phyloP scores from a whole-genome alignment of 2,797 vertebrate species.

The Meda fulgida region DNA sequence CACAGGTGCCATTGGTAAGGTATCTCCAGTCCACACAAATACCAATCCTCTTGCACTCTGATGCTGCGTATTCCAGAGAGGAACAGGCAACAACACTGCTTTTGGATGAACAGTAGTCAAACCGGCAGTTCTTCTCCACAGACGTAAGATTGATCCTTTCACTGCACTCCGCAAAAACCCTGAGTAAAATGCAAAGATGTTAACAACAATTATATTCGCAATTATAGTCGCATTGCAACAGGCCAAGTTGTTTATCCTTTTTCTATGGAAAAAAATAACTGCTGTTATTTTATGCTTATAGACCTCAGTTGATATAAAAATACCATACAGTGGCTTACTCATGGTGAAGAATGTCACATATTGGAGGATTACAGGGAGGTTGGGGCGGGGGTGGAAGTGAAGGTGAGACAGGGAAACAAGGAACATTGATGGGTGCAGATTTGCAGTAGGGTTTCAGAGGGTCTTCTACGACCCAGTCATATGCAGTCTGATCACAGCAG shows the following conservation, averaged over 20 bases:
- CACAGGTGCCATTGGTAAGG: slow-evolving; percentile 69
- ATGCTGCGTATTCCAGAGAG: slow-evolving; percentile 68
- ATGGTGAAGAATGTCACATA: slow-evolving; percentile 70
- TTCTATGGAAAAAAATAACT: neutral
- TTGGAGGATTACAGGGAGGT: slow-evolving; percentile 25
- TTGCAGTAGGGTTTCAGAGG: slow-evolving; percentile 69
- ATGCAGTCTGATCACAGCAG: slow-evolving; percentile 74
- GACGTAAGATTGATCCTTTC: slow-evolving; percentile 46
- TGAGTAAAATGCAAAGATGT: slow-evolving; percentile 33
- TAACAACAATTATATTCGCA: neutral
- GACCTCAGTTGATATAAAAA: slow-evolving; percentile 31
- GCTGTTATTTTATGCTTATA: neutral
- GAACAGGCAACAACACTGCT: slow-evolving; percentile 56
- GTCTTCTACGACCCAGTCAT: slow-evolving; percentile 71
- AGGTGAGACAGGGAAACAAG: slow-evolving; percentile 25
- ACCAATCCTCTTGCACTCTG: slow-evolving; percentile 64
- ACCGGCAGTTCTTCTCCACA: slow-evolving; percentile 66
- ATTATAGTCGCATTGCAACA: neutral
- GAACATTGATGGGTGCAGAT: slow-evolving; percentile 48
- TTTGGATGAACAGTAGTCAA: slow-evolving; percentile 63
- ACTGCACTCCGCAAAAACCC: slow-evolving; percentile 71
- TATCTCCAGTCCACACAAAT: slow-evolving; percentile 74
- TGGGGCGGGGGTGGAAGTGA: fast-evolving
- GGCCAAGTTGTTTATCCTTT: neutral
- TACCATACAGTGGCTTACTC: slow-evolving; percentile 63